Evolutionary conservation across 2,888 invertebrate genomes (phyloP), one percentile per base, ranked within the genome.

Genomic region (Alloscopus bannaensis): DNA sequence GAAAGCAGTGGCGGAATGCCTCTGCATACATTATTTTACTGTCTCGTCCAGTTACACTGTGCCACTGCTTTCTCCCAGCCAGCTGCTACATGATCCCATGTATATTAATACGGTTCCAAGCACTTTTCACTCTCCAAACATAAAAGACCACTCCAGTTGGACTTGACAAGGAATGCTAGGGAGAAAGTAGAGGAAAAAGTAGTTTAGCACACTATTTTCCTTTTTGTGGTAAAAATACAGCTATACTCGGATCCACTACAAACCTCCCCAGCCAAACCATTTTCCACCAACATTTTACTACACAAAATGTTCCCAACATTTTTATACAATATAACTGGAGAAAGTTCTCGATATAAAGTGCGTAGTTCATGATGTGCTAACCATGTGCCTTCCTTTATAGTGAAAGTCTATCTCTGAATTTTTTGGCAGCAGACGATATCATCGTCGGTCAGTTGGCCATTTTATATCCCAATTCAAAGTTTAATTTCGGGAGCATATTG

Each of bases 401-500:
- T n/a, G n/a, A n/a, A n/a, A n/a, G n/a, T n/a, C n/a, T n/a, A n/a
- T 26, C 18, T n/a, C 24, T 36, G 40, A n/a, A 40, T 22, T 24
- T 69, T 69, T 69, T 69, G 68, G 68, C 68, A 69, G 42, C 40
- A 40, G 40, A 22, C 36, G 22, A 52, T 20, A 28, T 28, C 55
- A 16, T 24, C 22, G 55, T 40, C 26, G 55, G 68, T 55, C 68
- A 40, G 57, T 42, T 55, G 50, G 22, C 55, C 55, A 24, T 31
- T 69, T 69, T 69, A 69, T 69, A 69, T 42, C 26, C 42, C 68
- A 57, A 55, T 69, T 57, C 68, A 69, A 69, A 69, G 57, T 69
- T 69, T 69, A 69, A 69, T 69, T 69, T 69, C 18, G 8, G 20
- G 28, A 42, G 57, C 55, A 55, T 69, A 69, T 69, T 69, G 68